Percentiles rank a stretch among this genome's conserved stretches.
phyloP scores from a whole-genome alignment of 2,797 vertebrate species.

The Chanos chanos region DNA sequence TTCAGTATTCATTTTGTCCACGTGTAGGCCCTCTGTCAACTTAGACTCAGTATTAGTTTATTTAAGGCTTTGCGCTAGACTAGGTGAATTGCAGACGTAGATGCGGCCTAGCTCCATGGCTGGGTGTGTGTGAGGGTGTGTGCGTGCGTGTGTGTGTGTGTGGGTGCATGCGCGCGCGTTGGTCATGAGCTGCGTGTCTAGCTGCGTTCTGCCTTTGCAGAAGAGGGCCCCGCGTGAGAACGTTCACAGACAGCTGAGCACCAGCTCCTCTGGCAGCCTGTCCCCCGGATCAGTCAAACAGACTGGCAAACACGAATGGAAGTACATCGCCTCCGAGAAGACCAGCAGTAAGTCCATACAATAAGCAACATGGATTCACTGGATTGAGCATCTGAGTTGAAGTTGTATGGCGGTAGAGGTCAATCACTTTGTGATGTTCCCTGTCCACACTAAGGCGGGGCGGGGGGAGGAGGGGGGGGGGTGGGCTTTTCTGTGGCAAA shows the following conservation, averaged over 20 bases:
- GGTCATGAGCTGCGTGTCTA: slow-evolving; percentile 81
- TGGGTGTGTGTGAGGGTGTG: neutral
- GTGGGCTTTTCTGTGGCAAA: no score
- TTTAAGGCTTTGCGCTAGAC: neutral
- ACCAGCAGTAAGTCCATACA: slow-evolving; percentile 83
- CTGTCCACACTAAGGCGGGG: no score
- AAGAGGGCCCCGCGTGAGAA: slow-evolving; percentile 96
- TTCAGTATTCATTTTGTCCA: no score
- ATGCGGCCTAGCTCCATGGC: neutral
- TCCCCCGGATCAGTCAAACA: slow-evolving; percentile 83
- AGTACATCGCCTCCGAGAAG: slow-evolving; percentile 98
- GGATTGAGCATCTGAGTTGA: no score
- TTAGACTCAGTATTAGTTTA: no score
- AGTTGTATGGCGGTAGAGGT: no score
- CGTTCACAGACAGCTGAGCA: slow-evolving; percentile 90
- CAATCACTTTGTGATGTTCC: no score
- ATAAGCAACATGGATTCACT: neutral
- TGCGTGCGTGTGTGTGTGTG: slow-evolving; percentile 23
- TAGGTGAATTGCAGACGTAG: neutral
- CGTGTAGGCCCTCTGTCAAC: no score
- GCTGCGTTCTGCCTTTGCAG: slow-evolving; percentile 97
- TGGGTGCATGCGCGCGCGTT: no score
- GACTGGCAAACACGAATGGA: slow-evolving; percentile 92
- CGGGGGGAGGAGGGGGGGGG: no score
- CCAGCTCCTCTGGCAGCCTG: slow-evolving; percentile 89